Percentiles rank a stretch among this genome's conserved stretches.
Evolutionary conservation across 2,888 invertebrate genomes (phyloP).

Genomic region (Coenonympha glycerion): DNA sequence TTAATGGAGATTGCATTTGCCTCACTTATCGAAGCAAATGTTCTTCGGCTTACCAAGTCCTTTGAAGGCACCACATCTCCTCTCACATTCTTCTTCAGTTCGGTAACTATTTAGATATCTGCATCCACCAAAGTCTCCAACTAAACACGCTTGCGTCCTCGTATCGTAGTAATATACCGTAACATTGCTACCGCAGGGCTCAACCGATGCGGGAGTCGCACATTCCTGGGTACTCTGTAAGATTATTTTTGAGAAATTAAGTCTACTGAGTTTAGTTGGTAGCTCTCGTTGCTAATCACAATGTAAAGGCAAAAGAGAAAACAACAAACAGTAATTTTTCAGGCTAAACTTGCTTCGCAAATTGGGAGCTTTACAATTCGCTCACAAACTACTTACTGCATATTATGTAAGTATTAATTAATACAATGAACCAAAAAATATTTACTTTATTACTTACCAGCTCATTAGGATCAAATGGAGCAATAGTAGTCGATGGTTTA

Average conservation of each 20-base stretch:
- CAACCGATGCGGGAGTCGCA: conserved; percentile 77
- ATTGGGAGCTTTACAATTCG: no score
- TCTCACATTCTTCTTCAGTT: conserved; percentile 84
- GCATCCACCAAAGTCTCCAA: conserved; percentile 78
- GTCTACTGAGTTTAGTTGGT: no score
- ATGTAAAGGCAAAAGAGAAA: no score
- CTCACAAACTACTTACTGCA: no score
- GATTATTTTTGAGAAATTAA: no score
- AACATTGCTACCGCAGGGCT: conserved; percentile 80
- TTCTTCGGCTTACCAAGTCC: conserved; percentile 77
- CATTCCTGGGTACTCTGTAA: conserved; percentile 75
- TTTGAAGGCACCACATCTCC: conserved; percentile 83
- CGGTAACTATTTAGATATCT: conserved; percentile 83
- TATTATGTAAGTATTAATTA: not conserved
- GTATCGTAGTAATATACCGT: conserved; percentile 85
- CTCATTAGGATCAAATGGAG: not conserved
- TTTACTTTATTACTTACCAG: not conserved
- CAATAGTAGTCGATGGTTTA: conserved; percentile 22
- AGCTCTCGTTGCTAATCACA: no score
- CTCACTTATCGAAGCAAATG: not conserved
- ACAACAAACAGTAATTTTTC: no score
- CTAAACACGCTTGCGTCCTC: conserved; percentile 71
- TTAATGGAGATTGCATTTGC: not conserved
- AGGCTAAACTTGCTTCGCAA: no score
- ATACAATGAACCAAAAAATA: not conserved